These are phyloP conservation scores for Dasypogon diadema DNA, from an alignment of 2,888 invertebrate genomes.

Conservation along the genomic window DNA sequence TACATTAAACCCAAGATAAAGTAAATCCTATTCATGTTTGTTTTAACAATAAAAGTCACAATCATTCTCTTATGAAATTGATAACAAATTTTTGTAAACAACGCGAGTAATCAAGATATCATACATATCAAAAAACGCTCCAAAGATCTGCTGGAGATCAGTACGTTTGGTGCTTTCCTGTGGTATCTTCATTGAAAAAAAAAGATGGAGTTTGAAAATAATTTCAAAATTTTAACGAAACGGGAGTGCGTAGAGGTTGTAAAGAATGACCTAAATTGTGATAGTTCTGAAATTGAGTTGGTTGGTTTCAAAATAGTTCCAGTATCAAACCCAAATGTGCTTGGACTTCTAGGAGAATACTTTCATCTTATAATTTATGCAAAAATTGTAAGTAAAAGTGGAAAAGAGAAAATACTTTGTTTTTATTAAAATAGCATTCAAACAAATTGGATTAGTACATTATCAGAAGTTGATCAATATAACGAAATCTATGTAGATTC, in stretches of 20 bases:
- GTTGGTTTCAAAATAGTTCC: neutral
- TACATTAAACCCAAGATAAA: too few relatives aligned
- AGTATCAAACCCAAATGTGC: constrained; percentile 1
- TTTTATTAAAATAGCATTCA: neutral
- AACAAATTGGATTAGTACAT: too few relatives aligned
- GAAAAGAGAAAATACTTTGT: neutral
- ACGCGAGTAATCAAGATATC: too few relatives aligned
- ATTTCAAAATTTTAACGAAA: constrained; percentile 5
- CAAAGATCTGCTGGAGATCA: too few relatives aligned
- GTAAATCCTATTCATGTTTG: too few relatives aligned
- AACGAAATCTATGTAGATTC: too few relatives aligned
- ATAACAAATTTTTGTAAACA: too few relatives aligned
- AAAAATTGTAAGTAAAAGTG: neutral
- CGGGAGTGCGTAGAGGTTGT: neutral
- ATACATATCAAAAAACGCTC: too few relatives aligned
- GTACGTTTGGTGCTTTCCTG: too few relatives aligned
- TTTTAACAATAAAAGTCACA: too few relatives aligned
- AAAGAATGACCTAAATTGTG: neutral
- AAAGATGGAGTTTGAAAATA: neutral
- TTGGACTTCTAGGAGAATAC: constrained; percentile 39
- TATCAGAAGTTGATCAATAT: neutral
- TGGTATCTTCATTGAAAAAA: neutral
- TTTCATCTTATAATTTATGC: constrained; percentile 14
- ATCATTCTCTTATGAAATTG: too few relatives aligned
- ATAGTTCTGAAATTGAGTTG: neutral